phyloP scores from a whole-genome alignment of 2,888 invertebrate species.

The Merodon equestris region DNA sequence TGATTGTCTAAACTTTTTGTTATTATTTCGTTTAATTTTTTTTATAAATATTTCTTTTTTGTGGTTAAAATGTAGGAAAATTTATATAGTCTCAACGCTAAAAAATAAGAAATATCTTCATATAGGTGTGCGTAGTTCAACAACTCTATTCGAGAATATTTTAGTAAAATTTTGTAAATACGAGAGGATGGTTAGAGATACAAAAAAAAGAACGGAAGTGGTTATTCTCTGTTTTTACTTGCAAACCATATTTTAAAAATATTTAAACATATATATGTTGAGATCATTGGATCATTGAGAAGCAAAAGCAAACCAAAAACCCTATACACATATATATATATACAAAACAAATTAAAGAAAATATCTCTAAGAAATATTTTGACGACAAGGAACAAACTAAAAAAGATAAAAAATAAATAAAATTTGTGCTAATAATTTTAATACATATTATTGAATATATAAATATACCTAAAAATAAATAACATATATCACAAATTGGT shows the following conservation, averaged over 20 bases:
- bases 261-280: conserved; percentile 9
- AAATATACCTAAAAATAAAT: background rate
- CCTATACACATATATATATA: too few relatives aligned
- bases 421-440: conserved; percentile 47
- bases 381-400: conserved; percentile 15
- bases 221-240: conserved; percentile 21
- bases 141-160: conserved; percentile 42
- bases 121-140: conserved; percentile 50
- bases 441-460: conserved; percentile 36
- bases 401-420: too few relatives aligned
- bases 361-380: conserved; percentile 32
- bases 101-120: conserved; percentile 47
- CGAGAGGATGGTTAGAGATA: conserved; percentile 26
- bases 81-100: conserved; percentile 34
- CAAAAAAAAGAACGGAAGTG: conserved; percentile 46
- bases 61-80: conserved; percentile 26
- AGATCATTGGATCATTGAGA: too few relatives aligned
- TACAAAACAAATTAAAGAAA: too few relatives aligned
- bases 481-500: conserved; percentile 34
- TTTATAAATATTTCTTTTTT: conserved; percentile 52
- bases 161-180: conserved; percentile 53
- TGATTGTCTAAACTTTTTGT: too few relatives aligned
- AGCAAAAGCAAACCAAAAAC: too few relatives aligned
- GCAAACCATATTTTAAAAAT: conserved; percentile 5
- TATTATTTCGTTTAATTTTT: conserved; percentile 29